These are phyloP conservation scores for Volucella inflata DNA, from an alignment of 2,888 invertebrate genomes.

Conservation along the genomic window DNA sequence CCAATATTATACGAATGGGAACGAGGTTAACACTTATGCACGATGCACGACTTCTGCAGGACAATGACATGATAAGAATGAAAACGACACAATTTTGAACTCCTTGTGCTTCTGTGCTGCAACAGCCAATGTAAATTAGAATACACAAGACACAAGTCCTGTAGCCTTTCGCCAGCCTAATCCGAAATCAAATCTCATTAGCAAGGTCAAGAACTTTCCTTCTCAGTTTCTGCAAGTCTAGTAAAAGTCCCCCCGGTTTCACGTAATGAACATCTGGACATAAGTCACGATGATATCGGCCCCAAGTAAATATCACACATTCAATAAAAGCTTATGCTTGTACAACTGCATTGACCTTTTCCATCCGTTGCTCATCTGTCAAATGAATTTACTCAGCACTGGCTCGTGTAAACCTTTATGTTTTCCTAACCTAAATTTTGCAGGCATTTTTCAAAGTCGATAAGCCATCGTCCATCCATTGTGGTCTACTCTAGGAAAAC, in stretches of 20 bases:
- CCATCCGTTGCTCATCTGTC: slow-evolving; percentile 38
- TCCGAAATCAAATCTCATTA: too few relatives aligned
- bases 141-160: too few relatives aligned
- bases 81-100: too few relatives aligned
- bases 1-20: too few relatives aligned
- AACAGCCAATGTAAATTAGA: too few relatives aligned
- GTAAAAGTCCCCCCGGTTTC: not conserved
- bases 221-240: too few relatives aligned
- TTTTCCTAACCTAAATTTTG: slow-evolving; percentile 70
- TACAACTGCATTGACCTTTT: slow-evolving; percentile 36
- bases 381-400: slow-evolving; percentile 34
- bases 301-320: slow-evolving; percentile 33
- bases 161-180: too few relatives aligned
- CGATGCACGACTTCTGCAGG: too few relatives aligned
- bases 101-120: too few relatives aligned
- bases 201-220: too few relatives aligned
- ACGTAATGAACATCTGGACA: slow-evolving; percentile 16
- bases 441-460: slow-evolving; percentile 67
- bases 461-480: slow-evolving; percentile 64
- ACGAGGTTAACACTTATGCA: too few relatives aligned
- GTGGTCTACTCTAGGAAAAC: slow-evolving; percentile 58
- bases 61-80: too few relatives aligned
- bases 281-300: not conserved
- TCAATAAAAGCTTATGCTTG: slow-evolving; percentile 5
- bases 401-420: slow-evolving; percentile 51